Evolutionary conservation across 1,140 invertebrate genomes (phyloP).

Genomic region (Agrilus planipennis): DNA sequence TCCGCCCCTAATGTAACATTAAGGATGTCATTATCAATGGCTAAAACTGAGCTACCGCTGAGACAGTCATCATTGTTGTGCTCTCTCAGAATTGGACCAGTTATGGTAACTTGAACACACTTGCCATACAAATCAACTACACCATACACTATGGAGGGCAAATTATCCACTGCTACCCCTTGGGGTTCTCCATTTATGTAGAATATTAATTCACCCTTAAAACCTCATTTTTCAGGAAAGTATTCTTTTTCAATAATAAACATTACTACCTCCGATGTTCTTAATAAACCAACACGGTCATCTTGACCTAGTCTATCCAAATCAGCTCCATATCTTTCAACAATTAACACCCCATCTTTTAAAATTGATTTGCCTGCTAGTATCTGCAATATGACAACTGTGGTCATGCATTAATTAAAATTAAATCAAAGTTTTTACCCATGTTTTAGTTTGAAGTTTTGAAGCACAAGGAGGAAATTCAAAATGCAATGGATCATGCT

Average conservation of each 20-base stretch:
- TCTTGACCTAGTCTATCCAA: constrained; percentile 75
- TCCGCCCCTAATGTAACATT: constrained; percentile 32
- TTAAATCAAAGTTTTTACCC: constrained; percentile 45
- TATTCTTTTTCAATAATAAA: constrained; percentile 10
- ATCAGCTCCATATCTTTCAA: constrained; percentile 77
- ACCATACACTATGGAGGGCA: constrained; percentile 68
- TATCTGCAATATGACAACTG: constrained; percentile 37
- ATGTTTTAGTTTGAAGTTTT: constrained; percentile 72
- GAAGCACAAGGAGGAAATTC: constrained; percentile 74
- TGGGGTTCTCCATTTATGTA: constrained; percentile 82
- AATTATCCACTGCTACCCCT: constrained; percentile 66
- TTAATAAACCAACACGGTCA: constrained; percentile 72
- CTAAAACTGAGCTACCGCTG: constrained; percentile 32
- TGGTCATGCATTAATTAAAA: constrained; percentile 11
- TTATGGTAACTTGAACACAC: constrained; percentile 75
- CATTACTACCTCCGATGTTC: constrained; percentile 51
- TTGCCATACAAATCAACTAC: constrained; percentile 88
- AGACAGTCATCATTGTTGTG: constrained; percentile 34
- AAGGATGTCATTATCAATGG: constrained; percentile 32
- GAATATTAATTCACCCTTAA: constrained; percentile 70
- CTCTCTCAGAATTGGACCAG: constrained; percentile 28
- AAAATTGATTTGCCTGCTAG: constrained; percentile 78
- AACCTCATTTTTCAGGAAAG: constrained; percentile 9
- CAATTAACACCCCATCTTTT: constrained; percentile 63
- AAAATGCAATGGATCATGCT: constrained; percentile 67